Base-by-base conservation (phyloP, 2,797 vertebrate species). In the Enteromius paludinosus region DNA sequence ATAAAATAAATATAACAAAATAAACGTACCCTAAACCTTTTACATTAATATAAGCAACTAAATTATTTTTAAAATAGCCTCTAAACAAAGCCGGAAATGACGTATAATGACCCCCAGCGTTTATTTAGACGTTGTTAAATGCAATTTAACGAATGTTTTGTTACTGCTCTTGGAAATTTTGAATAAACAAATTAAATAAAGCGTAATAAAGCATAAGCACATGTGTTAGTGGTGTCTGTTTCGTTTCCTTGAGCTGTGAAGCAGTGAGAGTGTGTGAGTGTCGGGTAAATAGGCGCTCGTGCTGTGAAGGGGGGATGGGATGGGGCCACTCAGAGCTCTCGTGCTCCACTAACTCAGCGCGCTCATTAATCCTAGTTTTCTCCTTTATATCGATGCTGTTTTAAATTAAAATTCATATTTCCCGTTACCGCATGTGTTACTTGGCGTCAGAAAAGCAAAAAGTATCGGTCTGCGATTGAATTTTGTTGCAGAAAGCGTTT, bases 241-340 rank as follows among this genome's bases (percentile, higher is more conserved):
- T 28, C 33, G 1, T 28, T 70, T 28, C 33, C 28, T 28, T 23
- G 41, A 69, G 78, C 49, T 76, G 8, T 74, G 45, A 43, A 45
- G 11, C 47, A 72, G 25, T n/a, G 25, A 9, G 23, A 41, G 79
- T 68, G 64, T 41, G 47, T 20, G 62, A 18, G 33, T 38, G 81
- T 76, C 62, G 68, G 65, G 54, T 56, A 74, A 80, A 83, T 74
- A 84, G 76, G 83, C 70, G 71, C 91, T 88, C 91, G 88, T 91
- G 90, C 92, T 92, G 90, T 93, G 92, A 77, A 56, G 95, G 94
- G 92, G 77, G 94, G 94, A 95, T 93, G 95, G 94, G 93, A 92
- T 88, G 87, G 91, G 87, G 88, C 86, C 80, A 92, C 93, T 92
- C 91, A 94, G 93, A 90, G 88, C 92, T 94, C 90, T 88, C 87